These are phyloP conservation scores for Tryphoninae sp. DNA, from an alignment of 2,888 invertebrate genomes.

Conservation along the genomic window DNA sequence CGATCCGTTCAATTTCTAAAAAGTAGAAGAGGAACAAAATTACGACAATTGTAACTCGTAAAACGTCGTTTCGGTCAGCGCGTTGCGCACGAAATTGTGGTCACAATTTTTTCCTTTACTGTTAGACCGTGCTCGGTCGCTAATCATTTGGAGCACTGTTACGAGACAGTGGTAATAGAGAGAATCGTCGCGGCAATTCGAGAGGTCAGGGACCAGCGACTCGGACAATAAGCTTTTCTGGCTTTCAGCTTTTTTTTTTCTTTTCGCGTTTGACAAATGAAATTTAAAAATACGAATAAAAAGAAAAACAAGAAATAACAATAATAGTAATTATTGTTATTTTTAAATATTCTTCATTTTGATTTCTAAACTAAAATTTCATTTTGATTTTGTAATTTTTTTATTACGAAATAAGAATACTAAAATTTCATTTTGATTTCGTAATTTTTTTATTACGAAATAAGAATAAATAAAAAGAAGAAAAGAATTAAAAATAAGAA, in stretches of 20 bases:
- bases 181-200: slow-evolving; percentile 33
- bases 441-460: too few species aligned
- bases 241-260: background rate
- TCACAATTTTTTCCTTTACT: slow-evolving; percentile 10
- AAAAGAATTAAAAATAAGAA: background rate
- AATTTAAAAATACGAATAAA: background rate
- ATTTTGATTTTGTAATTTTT: background rate
- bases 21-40: slow-evolving; percentile 58
- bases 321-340: background rate
- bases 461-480: too few species aligned
- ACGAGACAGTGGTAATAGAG: slow-evolving; percentile 36
- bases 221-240: slow-evolving; percentile 4
- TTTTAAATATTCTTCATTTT: background rate
- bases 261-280: background rate
- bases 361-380: too few species aligned
- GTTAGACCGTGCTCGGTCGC: slow-evolving; percentile 28
- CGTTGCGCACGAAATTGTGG: background rate
- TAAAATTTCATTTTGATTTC: too few species aligned
- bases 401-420: too few species aligned
- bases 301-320: background rate
- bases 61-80: slow-evolving; percentile 21
- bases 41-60: background rate
- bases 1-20: slow-evolving; percentile 83
- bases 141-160: slow-evolving; percentile 47
- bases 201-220: slow-evolving; percentile 24